Evolutionary conservation across 1,140 invertebrate species (phyloP), one percentile per base, ranked within the genome.

Genomic region (Coelopa frigida): DNA sequence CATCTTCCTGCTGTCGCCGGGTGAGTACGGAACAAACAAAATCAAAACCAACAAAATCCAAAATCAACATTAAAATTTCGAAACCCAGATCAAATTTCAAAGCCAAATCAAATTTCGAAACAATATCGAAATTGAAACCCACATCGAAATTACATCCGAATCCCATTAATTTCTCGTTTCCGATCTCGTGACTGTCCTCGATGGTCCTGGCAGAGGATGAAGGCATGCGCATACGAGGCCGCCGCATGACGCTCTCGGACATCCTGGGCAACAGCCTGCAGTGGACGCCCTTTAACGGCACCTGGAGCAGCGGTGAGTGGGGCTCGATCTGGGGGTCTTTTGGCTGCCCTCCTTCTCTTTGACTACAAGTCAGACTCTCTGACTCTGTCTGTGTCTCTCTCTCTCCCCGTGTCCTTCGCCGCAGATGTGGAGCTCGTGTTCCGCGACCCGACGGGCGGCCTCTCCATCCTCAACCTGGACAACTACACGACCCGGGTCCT

Each of bases 1-100:
- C 58, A 89, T 93, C 56, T 80, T 91, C 15, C 74, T 93, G 32
- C 78, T 92, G 8, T 89, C 87, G 6, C 84, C 84, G 2, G 79
- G 78, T 3, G 48, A 50, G 44, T 33, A 45, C 8, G 14, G 4
- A 18, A 20, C 4, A n/a, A 37, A 7, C 3, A 26, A 41, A 7
- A 23, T 26, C 24, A 22, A 23, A 0, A n/a, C 39, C 2, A 15
- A n/a, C n/a, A n/a, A n/a, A n/a, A n/a, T 14, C 18, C 8, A 37
- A 37, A 14, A 10, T 29, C n/a, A 6, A n/a, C 18, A 37, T 37
- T 37, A 37, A 37, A n/a, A 37, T 37, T 37, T 17, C 8, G 7
- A 37, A 37, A 37, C 8, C 14, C 17, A 37, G 14, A 37, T 6
- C 18, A 29, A 29, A 29, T 29, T n/a, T 29, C 27, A 29, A 10